A percentile compares a stretch with the other conserved stretches of the same genome.
phyloP scores from a whole-genome alignment of 2,888 invertebrate species.

The Anoncus sp. region DNA sequence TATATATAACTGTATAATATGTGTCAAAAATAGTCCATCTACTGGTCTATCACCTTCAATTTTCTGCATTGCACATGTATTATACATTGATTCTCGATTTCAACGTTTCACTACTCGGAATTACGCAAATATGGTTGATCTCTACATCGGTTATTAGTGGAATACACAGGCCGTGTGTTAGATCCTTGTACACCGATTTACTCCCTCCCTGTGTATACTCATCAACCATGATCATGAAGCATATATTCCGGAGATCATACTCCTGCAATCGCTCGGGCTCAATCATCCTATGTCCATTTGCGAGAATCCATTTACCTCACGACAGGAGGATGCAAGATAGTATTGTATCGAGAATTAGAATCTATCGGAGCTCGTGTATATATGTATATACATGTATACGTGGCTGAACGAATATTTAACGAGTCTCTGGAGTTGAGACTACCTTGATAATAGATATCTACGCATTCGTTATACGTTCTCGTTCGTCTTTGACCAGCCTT shows the following conservation, averaged over 20 bases:
- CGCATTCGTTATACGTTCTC: background rate
- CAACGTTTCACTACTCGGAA: slow-evolving; percentile 37
- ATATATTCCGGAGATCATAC: slow-evolving; percentile 54
- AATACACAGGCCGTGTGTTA: slow-evolving; percentile 26
- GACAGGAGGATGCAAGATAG: slow-evolving; percentile 22
- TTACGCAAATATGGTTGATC: slow-evolving; percentile 44
- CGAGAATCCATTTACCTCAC: slow-evolving; percentile 49
- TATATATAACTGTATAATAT: too few relatives aligned
- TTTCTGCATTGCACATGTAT: slow-evolving; percentile 13
- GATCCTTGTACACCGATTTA: slow-evolving; percentile 31
- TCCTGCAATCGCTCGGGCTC: slow-evolving; percentile 45
- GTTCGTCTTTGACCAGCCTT: slow-evolving; percentile 30
- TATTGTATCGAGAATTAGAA: slow-evolving; percentile 26
- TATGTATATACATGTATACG: background rate
- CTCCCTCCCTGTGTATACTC: slow-evolving; percentile 38
- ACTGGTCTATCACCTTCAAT: background rate
- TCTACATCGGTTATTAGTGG: slow-evolving; percentile 52
- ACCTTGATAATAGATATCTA: slow-evolving; percentile 2
- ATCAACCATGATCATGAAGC: slow-evolving; percentile 44
- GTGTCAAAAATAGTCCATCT: background rate
- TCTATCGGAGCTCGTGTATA: slow-evolving; percentile 10
- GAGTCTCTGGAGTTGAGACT: slow-evolving; percentile 13
- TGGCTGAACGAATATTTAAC: slow-evolving; percentile 44
- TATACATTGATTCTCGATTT: slow-evolving; percentile 11
- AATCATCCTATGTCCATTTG: slow-evolving; percentile 33